phyloP scores from a whole-genome alignment of 2,888 invertebrate species.

The Cosmia trapezina region DNA sequence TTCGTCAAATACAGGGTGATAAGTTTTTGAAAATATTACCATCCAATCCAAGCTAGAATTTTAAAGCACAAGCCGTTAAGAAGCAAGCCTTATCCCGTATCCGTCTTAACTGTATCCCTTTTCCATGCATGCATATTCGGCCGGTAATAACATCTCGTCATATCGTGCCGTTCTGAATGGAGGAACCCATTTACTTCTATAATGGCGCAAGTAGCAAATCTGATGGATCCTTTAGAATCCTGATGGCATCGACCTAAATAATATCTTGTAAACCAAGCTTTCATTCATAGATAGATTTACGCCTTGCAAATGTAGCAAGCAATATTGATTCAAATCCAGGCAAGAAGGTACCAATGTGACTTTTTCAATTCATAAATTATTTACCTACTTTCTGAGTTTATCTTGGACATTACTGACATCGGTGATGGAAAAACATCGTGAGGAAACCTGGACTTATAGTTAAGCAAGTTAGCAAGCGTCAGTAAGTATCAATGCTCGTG shows the following conservation, averaged over 20 bases:
- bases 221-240: slow-evolving; percentile 46
- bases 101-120: background rate
- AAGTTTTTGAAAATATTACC: too few species aligned
- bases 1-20: too few species aligned
- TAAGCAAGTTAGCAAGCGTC: too few species aligned
- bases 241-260: slow-evolving; percentile 24
- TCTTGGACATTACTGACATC: too few species aligned
- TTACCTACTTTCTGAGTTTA: too few species aligned
- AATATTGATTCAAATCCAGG: too few species aligned
- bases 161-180: slow-evolving; percentile 38
- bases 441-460: too few species aligned
- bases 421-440: too few species aligned
- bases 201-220: slow-evolving; percentile 55
- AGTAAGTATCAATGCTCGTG: too few species aligned
- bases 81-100: background rate
- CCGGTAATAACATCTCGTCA: slow-evolving; percentile 42
- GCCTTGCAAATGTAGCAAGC: too few species aligned
- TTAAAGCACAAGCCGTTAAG: background rate
- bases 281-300: background rate
- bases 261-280: slow-evolving; percentile 20
- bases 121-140: slow-evolving; percentile 9
- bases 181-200: slow-evolving; percentile 53
- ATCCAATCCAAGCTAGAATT: background rate
- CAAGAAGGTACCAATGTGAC: too few species aligned
- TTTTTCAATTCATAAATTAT: too few species aligned